phyloP scores from a whole-genome alignment of 2,113 vertebrate species.

The Lepus europaeus region DNA sequence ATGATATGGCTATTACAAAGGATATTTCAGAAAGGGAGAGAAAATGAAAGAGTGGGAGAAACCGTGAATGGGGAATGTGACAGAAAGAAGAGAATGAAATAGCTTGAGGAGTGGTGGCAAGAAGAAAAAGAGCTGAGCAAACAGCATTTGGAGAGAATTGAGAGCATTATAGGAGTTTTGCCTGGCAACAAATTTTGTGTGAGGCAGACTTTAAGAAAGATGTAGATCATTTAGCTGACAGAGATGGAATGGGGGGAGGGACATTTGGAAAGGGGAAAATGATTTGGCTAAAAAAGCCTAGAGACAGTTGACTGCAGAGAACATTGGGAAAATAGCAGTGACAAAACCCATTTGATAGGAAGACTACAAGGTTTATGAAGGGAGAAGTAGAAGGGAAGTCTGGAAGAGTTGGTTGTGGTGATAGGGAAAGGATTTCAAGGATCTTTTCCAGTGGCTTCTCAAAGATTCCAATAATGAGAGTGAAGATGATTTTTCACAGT shows the following conservation, averaged over 20 bases:
- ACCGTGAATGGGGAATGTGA: background rate
- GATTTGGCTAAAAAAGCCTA: background rate
- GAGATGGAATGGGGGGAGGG: background rate
- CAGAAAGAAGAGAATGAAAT: background rate
- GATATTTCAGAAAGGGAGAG: background rate
- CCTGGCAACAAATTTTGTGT: background rate
- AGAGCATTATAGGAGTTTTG: background rate
- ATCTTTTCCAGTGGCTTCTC: conserved; percentile 27
- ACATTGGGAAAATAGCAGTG: background rate
- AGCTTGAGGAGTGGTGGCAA: background rate
- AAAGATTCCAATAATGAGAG: conserved; percentile 11
- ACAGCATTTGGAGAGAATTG: background rate
- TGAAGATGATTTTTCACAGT: conserved; percentile 51
- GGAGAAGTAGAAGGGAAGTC: background rate
- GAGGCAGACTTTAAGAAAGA: conserved; percentile 18
- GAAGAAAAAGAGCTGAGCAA: background rate
- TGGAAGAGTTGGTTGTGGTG: background rate
- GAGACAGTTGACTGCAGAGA: background rate
- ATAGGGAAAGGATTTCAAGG: background rate
- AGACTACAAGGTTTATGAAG: background rate
- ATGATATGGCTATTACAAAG: background rate
- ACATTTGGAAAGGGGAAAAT: background rate
- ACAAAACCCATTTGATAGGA: background rate
- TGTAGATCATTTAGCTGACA: background rate
- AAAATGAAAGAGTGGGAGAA: background rate